These are phyloP conservation scores for Yponomeuta cagnagella DNA, from an alignment of 2,888 invertebrate species.

Conservation along the genomic window DNA sequence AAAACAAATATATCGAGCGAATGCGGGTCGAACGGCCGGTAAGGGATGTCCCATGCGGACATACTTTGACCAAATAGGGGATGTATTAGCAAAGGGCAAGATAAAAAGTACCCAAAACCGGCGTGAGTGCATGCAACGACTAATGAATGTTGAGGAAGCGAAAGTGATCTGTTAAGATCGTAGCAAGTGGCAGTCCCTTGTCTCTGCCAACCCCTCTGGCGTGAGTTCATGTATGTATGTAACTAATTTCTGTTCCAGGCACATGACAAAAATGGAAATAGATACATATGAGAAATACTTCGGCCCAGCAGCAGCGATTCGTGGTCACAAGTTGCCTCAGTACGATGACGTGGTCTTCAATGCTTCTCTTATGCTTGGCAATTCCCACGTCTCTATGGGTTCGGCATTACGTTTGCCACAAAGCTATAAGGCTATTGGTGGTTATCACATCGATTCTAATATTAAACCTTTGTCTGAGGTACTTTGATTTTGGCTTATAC, in stretches of 20 bases:
- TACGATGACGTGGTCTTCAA: slow-evolving; percentile 19
- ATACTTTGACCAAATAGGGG: too few species aligned
- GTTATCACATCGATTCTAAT: slow-evolving; percentile 25
- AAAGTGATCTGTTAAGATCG: too few species aligned
- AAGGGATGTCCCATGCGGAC: too few species aligned
- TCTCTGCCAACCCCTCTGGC: too few species aligned
- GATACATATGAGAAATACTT: slow-evolving; percentile 21
- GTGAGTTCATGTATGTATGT: too few species aligned
- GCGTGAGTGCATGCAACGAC: too few species aligned
- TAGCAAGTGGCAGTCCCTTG: too few species aligned
- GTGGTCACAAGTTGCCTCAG: slow-evolving; percentile 15
- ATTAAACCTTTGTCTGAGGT: slow-evolving; percentile 45
- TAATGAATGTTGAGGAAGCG: too few species aligned
- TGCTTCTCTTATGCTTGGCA: slow-evolving; percentile 21
- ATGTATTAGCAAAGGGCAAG: too few species aligned
- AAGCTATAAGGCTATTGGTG: slow-evolving; percentile 23
- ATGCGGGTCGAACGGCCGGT: too few species aligned
- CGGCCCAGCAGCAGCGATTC: slow-evolving; percentile 17
- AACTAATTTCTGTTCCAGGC: not conserved
- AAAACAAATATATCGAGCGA: too few species aligned
- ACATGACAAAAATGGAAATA: not conserved
- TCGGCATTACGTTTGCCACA: slow-evolving; percentile 22
- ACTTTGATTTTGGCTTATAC: slow-evolving; percentile 13
- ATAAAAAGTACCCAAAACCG: too few species aligned
- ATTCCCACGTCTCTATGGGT: slow-evolving; percentile 25